A percentile compares a stretch with the other conserved stretches of the same genome.
phyloP scores from a whole-genome alignment of 2,888 invertebrate species.

The Cloeon dipterum region DNA sequence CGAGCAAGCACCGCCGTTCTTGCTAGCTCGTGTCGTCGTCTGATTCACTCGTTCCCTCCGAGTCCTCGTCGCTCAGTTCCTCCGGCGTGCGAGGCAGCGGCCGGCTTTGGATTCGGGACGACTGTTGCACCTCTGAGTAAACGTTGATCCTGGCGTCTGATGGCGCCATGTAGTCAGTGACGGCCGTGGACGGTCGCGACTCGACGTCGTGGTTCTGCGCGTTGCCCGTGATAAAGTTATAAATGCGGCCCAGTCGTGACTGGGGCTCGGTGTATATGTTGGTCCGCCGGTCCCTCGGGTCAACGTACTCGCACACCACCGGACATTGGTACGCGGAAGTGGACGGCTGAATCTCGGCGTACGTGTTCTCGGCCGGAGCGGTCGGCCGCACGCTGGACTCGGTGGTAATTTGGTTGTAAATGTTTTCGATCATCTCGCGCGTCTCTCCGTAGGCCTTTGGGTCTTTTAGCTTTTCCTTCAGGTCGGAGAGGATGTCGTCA shows the following conservation, averaged over 20 bases:
- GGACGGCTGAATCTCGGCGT: background rate
- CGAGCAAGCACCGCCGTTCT: too few relatives aligned
- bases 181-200: conserved; percentile 20
- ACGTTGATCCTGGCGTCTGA: conserved; percentile 27
- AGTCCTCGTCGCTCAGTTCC: conserved; percentile 11
- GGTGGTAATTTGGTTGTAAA: too few relatives aligned
- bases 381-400: too few relatives aligned
- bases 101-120: conserved; percentile 34
- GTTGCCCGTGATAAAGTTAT: conserved; percentile 1
- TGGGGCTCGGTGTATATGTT: conserved; percentile 39
- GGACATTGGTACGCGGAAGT: conserved; percentile 7
- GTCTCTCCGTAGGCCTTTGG: conserved; percentile 51
- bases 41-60: conserved; percentile 9
- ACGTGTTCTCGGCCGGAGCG: background rate
- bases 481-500: conserved; percentile 40
- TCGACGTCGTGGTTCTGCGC: conserved; percentile 13
- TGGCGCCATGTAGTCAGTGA: conserved; percentile 30
- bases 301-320: conserved; percentile 20
- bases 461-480: conserved; percentile 42
- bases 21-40: background rate
- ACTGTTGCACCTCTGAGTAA: conserved; percentile 29
- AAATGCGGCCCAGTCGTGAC: conserved; percentile 12
- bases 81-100: conserved; percentile 45
- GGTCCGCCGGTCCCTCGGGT: conserved; percentile 18
- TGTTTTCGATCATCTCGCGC: conserved; percentile 49